Conservation (phyloP, 2,797 vertebrate species). For the Clarias laeviceps region DNA sequence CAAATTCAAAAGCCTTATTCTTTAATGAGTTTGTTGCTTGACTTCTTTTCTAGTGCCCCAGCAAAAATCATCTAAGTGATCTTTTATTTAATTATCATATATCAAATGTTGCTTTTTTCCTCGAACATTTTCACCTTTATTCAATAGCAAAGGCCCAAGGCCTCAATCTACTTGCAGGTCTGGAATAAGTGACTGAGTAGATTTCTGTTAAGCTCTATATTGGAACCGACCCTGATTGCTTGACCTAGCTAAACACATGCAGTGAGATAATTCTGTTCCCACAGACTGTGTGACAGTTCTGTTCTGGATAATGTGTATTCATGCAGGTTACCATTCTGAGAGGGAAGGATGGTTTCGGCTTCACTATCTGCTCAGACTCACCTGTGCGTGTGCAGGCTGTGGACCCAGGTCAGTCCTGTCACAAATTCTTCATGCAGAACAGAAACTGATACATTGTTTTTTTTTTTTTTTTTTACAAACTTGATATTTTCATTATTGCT, state of each 20-base stretch:
- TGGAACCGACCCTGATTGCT: constrained; percentile 15
- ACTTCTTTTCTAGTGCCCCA: constrained; percentile 17
- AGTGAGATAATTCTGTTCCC: neutral
- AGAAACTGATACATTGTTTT: neutral
- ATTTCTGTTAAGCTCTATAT: constrained; percentile 18
- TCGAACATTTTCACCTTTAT: constrained; percentile 10
- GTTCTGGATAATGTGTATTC: constrained; percentile 30
- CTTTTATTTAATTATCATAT: neutral
- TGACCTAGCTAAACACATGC: neutral
- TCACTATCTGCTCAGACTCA: constrained; percentile 91
- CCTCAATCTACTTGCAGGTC: neutral
- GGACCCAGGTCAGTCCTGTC: constrained; percentile 77
- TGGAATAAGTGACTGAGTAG: neutral
- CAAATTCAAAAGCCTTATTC: constrained; percentile 18
- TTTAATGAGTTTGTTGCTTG: constrained; percentile 21
- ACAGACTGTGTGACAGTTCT: constrained; percentile 6
- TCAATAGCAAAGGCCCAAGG: neutral
- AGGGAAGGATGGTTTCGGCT: constrained; percentile 90
- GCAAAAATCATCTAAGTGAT: neutral
- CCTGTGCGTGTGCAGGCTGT: constrained; percentile 91
- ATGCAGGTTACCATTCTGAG: constrained; percentile 84
- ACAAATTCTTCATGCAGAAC: neutral
- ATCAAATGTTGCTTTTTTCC: constrained; percentile 5
- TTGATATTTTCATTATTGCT: neutral
- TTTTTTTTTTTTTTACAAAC: neutral